Percentiles rank a stretch among this genome's conserved stretches.
phyloP scores from a whole-genome alignment of 1,140 invertebrate genomes.

The Neomicropteryx cornuta region DNA sequence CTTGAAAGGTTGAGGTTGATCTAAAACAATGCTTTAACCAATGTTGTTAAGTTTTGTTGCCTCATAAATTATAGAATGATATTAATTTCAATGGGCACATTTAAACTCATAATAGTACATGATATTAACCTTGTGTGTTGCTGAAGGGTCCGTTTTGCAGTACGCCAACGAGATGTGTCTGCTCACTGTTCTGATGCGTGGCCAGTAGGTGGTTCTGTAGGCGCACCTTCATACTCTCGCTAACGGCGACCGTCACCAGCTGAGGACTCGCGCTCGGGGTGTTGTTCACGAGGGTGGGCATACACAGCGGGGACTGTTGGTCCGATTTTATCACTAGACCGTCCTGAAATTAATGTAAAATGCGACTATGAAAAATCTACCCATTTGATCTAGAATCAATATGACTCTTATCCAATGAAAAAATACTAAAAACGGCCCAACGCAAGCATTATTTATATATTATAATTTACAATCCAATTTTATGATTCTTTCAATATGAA shows the following conservation, averaged over 20 bases:
- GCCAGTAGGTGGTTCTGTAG: slow-evolving; percentile 22
- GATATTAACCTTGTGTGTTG: no score
- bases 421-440: not conserved
- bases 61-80: not conserved
- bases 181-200: not conserved
- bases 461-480: slow-evolving; percentile 34
- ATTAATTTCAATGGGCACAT: not conserved
- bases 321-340: not conserved
- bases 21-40: not conserved
- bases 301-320: not conserved
- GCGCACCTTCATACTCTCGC: slow-evolving; percentile 30
- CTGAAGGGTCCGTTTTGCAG: slow-evolving; percentile 29
- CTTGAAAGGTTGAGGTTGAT: not conserved
- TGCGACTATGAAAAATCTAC: no score
- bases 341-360: not conserved
- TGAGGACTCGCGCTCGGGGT: slow-evolving; percentile 16
- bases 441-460: slow-evolving; percentile 25
- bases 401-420: slow-evolving; percentile 1
- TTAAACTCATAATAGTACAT: slow-evolving; percentile 4
- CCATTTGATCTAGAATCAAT: not conserved
- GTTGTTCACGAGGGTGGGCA: not conserved
- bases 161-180: slow-evolving; percentile 9
- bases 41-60: not conserved
- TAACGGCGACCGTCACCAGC: slow-evolving; percentile 30
- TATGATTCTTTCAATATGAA: no score